Base-by-base conservation (phyloP, 2,113 vertebrate species). In the Orthochromis malagaraziensis region DNA sequence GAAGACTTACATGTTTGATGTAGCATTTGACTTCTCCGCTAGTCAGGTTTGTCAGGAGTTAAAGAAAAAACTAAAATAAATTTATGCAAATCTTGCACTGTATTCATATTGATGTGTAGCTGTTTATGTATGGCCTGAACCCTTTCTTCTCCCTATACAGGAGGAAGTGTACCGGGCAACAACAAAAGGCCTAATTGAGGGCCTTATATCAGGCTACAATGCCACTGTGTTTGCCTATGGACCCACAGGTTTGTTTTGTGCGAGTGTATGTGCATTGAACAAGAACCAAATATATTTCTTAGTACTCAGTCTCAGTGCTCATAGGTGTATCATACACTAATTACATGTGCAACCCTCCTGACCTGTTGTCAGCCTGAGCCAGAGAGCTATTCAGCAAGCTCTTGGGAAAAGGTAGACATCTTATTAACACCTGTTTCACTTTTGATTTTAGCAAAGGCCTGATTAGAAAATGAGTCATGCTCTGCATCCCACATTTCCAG, bases 221-320 rank as follows among this genome's bases (percentile, higher is more conserved):
- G 97, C 98, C 90, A 99, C 98, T 0, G 96, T 98, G 90, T 98
- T 98, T 79, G 96, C 98, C 91, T 99, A 99, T 2, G 98, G 98
- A 92, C 98, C 98, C 83, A 99, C 98, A 83, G 98, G 98, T 99
- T 81, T 40, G 92, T 91, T 57, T 84, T 33, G 77, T 87, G 65
- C 51, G 3, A 68, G 47, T 79, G 79, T 57, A 11, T 80, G 54
- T 63, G 31, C n/a, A 11, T 35, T 42, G n/a, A 53, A 21, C 65
- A 57, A 60, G 35, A 57, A 6, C 31, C n/a, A 65, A 24, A 4
- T 17, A 10, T 33, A 82, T 55, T 47, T 35, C 60, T 26, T 53
- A 6, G 21, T 57, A 8, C 42, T 73, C 40, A 14, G 38, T 47
- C 19, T 89, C 26, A 82, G 26, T 49, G 73, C 45, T 26, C 21